Conservation (phyloP, 2,113 vertebrate genomes). For the Sorex araneus region DNA sequence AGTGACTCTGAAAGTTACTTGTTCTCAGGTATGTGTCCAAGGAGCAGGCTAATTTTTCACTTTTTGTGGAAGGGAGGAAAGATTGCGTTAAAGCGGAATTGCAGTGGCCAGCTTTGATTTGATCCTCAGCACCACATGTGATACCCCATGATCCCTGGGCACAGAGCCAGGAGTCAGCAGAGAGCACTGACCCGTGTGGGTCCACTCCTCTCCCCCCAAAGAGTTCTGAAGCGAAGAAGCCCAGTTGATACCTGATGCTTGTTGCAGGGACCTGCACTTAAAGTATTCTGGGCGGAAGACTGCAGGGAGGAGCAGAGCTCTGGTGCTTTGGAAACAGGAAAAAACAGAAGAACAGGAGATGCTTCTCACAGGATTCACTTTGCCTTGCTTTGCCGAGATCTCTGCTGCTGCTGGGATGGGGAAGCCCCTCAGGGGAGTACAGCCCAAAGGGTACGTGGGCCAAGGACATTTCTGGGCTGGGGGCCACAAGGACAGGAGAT, state of each 20-base stretch:
- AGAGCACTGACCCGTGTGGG: too few species aligned
- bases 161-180: too few species aligned
- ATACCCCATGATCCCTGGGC: too few species aligned
- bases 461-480: background rate
- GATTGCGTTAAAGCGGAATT: background rate
- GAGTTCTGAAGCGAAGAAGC: too few species aligned
- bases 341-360: background rate
- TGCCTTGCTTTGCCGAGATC: background rate
- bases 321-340: background rate
- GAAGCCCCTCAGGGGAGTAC: background rate
- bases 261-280: background rate
- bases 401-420: background rate
- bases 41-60: background rate
- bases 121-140: too few species aligned
- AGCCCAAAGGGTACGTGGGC: background rate
- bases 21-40: background rate
- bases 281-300: background rate
- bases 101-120: too few species aligned
- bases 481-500: background rate
- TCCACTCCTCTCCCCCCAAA: too few species aligned
- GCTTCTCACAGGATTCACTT: background rate
- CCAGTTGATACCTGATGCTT: background rate
- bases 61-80: slow-evolving; percentile 23
- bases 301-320: background rate
- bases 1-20: background rate